A percentile compares a stretch with the other conserved stretches of the same genome.
These are phyloP conservation scores for Nowickia ferox DNA, from an alignment of 2,888 invertebrate genomes.

Conservation along the genomic window DNA sequence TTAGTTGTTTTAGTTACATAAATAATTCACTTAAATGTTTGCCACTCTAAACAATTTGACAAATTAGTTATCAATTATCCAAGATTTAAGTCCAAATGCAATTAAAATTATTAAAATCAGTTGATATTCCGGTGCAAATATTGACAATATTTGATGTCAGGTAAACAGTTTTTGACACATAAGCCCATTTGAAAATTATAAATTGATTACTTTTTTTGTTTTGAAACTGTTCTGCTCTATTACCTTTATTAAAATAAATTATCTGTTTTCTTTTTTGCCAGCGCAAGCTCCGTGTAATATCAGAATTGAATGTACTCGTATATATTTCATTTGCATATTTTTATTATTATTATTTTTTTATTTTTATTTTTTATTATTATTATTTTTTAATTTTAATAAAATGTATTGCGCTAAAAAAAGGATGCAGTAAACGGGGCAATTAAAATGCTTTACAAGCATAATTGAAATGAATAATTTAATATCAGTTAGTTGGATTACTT, in stretches of 20 bases:
- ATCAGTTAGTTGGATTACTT: slow-evolving; percentile 47
- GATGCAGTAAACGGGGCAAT: slow-evolving; percentile 24
- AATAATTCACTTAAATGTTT: not conserved
- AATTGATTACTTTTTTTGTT: slow-evolving; percentile 8
- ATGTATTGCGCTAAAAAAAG: slow-evolving; percentile 28
- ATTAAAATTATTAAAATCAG: slow-evolving; percentile 1
- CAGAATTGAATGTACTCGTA: slow-evolving; percentile 10
- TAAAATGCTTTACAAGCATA: slow-evolving; percentile 57
- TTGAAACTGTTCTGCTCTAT: slow-evolving; percentile 24
- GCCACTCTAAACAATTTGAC: not conserved
- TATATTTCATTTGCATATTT: slow-evolving; percentile 19
- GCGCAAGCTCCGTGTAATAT: not conserved
- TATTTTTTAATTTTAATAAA: slow-evolving; percentile 10
- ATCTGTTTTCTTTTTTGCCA: not conserved
- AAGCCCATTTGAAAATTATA: slow-evolving; percentile 10
- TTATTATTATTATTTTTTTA: slow-evolving; percentile 17
- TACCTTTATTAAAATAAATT: slow-evolving; percentile 32
- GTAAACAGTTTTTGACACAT: not conserved
- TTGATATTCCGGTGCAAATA: not conserved
- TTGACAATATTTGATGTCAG: not conserved
- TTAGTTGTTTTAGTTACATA: not conserved
- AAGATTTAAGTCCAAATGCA: not conserved
- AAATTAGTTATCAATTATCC: slow-evolving; percentile 20
- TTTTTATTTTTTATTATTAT: slow-evolving; percentile 3
- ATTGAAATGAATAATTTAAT: slow-evolving; percentile 67